phyloP scores from a whole-genome alignment of 2,888 invertebrate genomes.

The Chouioia cunea region DNA sequence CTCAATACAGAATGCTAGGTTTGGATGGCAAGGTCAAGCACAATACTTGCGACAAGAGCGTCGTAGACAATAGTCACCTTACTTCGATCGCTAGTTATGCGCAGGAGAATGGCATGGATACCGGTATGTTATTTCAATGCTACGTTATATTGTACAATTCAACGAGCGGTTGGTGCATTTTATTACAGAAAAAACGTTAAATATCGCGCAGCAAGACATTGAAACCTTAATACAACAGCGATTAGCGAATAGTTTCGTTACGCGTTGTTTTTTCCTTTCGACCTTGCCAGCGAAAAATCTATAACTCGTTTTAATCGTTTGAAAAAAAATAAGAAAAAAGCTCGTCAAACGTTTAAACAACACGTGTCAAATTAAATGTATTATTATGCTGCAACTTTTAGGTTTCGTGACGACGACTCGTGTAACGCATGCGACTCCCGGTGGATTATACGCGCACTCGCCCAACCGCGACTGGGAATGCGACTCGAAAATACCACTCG shows the following conservation, averaged over 20 bases:
- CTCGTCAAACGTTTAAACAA: no score
- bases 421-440: constrained; percentile 77
- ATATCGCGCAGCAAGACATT: neutral
- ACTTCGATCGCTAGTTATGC: constrained; percentile 73
- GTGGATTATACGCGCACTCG: constrained; percentile 72
- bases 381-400: constrained; percentile 47
- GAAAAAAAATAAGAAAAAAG: no score
- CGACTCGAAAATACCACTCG: constrained; percentile 66
- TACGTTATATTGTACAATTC: neutral
- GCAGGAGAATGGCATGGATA: constrained; percentile 72
- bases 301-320: no score
- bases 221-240: no score
- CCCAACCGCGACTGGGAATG: constrained; percentile 75
- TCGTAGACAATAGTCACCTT: constrained; percentile 63
- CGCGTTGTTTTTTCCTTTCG: constrained; percentile 15
- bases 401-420: constrained; percentile 78
- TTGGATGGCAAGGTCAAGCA: constrained; percentile 68
- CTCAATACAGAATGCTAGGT: constrained; percentile 72
- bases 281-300: no score
- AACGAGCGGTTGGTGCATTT: constrained; percentile 4
- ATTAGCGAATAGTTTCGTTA: neutral
- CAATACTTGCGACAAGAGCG: constrained; percentile 66
- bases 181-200: neutral
- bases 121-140: constrained; percentile 62
- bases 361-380: no score